Evolutionary conservation across 2,888 invertebrate species (phyloP), one percentile per base, ranked within the genome.

Genomic region (Sphaeridia pumilis): DNA sequence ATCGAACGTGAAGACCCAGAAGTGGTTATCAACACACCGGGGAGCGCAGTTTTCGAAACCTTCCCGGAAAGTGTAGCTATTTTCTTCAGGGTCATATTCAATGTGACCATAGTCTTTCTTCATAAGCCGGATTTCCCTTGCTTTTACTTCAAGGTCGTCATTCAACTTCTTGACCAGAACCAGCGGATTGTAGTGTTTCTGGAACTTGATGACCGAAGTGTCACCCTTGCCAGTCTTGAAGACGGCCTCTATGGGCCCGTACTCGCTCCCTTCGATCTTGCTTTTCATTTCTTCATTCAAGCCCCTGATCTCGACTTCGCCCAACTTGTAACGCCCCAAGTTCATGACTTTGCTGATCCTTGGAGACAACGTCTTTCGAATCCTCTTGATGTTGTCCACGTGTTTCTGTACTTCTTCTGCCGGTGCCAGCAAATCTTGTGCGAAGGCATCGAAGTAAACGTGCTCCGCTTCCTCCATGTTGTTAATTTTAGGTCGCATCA

Each of bases 81-180:
- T 22, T 12, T 21, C 43, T 22, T 43, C 25, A 10, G 12, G 12
- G n/a, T 22, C 43, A 20, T 10, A 43, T 10, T 21, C 25, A 43
- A 43, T 43, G 22, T 43, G 22, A 7, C 43, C 43, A n/a, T n/a
- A 43, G 24, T 43, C 43, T 10, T 12, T 12, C 20, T 22, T 4
- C 4, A 10, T 12, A 4, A 10, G 20, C 43, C 43, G 24, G 25
- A 43, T 22, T 7, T 5, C 20, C n/a, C 25, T 4, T 4, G 22
- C 7, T 22, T 43, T 43, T 5, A 43, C 10, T 12, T 20, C 43
- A 21, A 43, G 24, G 7, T 43, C 43, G 5, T 43, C 7, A 17
- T 38, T 38, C 24, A 45, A n/a, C 20, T 45, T 25, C n/a, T 45
- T 45, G 10, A 27, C 45, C 7, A 45, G n/a, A n/a, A 14, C 27